These are phyloP conservation scores for Tricholauxania praeusta DNA, from an alignment of 2,888 invertebrate genomes.

Conservation along the genomic window DNA sequence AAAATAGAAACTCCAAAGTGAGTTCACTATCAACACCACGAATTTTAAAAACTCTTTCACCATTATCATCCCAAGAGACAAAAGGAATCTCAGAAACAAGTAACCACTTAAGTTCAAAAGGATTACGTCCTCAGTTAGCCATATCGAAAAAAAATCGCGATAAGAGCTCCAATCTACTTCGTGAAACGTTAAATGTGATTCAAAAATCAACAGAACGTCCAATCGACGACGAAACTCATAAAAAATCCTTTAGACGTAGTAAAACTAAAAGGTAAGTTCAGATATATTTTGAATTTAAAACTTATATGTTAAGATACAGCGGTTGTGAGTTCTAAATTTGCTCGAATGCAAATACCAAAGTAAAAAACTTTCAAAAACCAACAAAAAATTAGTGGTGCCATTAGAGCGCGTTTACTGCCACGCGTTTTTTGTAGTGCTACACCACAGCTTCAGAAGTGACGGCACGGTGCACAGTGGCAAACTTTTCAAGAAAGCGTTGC, in stretches of 20 bases:
- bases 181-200: neutral
- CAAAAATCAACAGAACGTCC: slow-evolving; percentile 34
- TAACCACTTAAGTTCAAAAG: slow-evolving; percentile 32
- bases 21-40: slow-evolving; percentile 76
- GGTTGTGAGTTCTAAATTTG: no score
- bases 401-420: no score
- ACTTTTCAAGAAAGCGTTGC: no score
- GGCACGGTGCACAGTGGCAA: no score
- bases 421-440: no score
- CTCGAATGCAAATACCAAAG: no score
- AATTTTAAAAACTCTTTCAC: slow-evolving; percentile 82
- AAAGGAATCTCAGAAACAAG: slow-evolving; percentile 21
- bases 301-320: no score
- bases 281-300: no score
- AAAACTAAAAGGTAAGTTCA: slow-evolving; percentile 50
- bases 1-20: slow-evolving; percentile 72
- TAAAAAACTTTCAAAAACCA: no score
- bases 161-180: slow-evolving; percentile 43
- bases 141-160: slow-evolving; percentile 57
- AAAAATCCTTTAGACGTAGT: slow-evolving; percentile 49
- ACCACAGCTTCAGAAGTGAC: no score
- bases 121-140: slow-evolving; percentile 68
- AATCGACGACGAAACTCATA: slow-evolving; percentile 35
- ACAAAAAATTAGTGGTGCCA: no score
- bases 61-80: slow-evolving; percentile 56